Evolutionary conservation across 2,113 vertebrate genomes (phyloP), one percentile per base, ranked within the genome.

Genomic region (Gobiocypris rarus): DNA sequence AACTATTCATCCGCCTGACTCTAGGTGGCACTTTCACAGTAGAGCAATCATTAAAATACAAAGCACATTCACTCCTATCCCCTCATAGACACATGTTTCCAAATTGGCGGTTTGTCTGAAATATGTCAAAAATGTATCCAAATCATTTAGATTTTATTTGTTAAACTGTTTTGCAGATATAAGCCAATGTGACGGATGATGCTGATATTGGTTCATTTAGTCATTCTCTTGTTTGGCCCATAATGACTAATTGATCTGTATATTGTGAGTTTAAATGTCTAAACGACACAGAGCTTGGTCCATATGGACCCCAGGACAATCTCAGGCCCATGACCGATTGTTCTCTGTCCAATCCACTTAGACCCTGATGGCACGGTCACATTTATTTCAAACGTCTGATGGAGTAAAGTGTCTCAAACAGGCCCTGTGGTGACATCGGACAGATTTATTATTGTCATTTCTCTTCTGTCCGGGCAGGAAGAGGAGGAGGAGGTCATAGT

Each of bases 401-500:
- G 14, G 48, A 17, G 10, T 50, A 0, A 2, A 50, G 14, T 15
- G 14, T 50, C 14, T 50, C 48, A 5, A 5, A 15, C 48, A 9
- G 17, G 17, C 1, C 65, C 17, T 38, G 65, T 67, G 65, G 34
- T 22, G 65, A 11, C 65, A 11, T 22, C 17, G 3, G 19, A 28
- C 9, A 34, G 15, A 63, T 75, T 56, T 52, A 73, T 26, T 58
- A n/a, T 14, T 10, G 9, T 73, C n/a, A 11, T 28, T 34, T 50
- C 41, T 76, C 28, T 63, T 28, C 13, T 61, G 19, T 5, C 17
- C 10, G 38, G 10, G 26, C 91, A 93, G 92, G 91, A 98, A 92
- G 95, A 95, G 70, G 97, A 99, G 88, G 97, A 99, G 90, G 97
- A 99, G 3, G 88, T 95, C 65, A 14, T 99, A 89, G 95, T 99